Conservation (phyloP, 2,113 vertebrate species). For the Apistogramma diplotaenia region DNA sequence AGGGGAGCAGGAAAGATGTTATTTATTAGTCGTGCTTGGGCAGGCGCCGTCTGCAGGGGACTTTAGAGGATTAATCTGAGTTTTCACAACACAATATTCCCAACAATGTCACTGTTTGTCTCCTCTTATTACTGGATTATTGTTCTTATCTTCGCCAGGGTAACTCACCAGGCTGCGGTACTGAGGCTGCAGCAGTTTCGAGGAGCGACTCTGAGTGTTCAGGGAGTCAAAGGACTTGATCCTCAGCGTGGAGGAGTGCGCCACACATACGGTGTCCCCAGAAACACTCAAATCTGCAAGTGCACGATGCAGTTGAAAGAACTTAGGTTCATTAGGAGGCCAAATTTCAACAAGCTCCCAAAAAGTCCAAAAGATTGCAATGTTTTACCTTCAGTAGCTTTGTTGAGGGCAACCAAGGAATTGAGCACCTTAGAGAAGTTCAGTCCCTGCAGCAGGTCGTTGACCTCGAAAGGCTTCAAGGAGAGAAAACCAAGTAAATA, state of each 20-base stretch:
- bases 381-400: constrained; percentile 90
- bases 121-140: neutral
- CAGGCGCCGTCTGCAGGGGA: neutral
- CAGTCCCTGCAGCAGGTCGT: constrained; percentile 92
- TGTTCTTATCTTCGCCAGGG: neutral
- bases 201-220: constrained; percentile 87
- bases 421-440: constrained; percentile 95
- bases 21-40: neutral
- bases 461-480: constrained; percentile 89
- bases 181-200: constrained; percentile 88
- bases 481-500: neutral
- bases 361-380: neutral
- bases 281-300: constrained; percentile 80
- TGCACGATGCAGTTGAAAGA: neutral
- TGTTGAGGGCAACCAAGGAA: constrained; percentile 91
- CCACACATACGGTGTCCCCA: constrained; percentile 83
- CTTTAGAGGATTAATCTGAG: neutral
- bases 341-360: neutral
- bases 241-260: constrained; percentile 82
- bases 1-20: neutral
- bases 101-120: neutral
- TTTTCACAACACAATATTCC: neutral
- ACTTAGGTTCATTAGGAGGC: neutral
- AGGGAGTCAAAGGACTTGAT: constrained; percentile 96
- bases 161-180: constrained; percentile 95